Evolutionary conservation across 2,113 vertebrate genomes (phyloP), one percentile per base, ranked within the genome.

Genomic region (Alethe castanea): DNA sequence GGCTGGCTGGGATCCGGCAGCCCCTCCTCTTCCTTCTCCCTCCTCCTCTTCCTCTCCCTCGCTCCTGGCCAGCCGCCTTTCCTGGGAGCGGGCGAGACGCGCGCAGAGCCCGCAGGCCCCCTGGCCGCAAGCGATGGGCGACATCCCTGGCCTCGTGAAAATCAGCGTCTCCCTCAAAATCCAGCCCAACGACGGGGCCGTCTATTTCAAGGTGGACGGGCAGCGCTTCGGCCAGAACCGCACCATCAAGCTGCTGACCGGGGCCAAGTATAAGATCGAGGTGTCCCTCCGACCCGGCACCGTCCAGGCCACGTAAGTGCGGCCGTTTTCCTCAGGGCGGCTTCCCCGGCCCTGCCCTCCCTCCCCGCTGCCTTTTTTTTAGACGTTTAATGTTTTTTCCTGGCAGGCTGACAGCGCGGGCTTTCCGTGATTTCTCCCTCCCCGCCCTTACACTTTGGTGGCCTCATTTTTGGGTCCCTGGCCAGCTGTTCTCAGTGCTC

Each of bases 201-300:
- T 99, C 38, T 98, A 98, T 93, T 99, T 98, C 98, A 99, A 99
- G 91, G 98, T 99, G 78, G 99, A 99, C 91, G 99, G 99, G 29
- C 98, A 99, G 73, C 97, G 99, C 69, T 99, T 99, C 91, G 99
- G 99, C 20, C 99, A 99, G 98, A 99, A 98, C 92, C 98, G 99
- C 79, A 99, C 99, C 91, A 99, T 99, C 96, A 99, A 99, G 95
- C 97, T 99, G 96, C 98, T 99, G 60, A 99, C 99, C 1, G 99
- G 99, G 26, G 99, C 99, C 80, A 99, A 99, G 64, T 99, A 99
- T 97, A 98, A 98, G 86, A 98, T 99, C 82, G 98, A 99, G 66
- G 98, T 99, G 97, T 97, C 98, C n/a, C 94, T 99, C 3, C 99
- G 98, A 80, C 99, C 99, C 8, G 99, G 98, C 89, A 98, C 98